Evolutionary conservation across 2,888 invertebrate genomes (phyloP).

Genomic region (Autographa pulchrina): DNA sequence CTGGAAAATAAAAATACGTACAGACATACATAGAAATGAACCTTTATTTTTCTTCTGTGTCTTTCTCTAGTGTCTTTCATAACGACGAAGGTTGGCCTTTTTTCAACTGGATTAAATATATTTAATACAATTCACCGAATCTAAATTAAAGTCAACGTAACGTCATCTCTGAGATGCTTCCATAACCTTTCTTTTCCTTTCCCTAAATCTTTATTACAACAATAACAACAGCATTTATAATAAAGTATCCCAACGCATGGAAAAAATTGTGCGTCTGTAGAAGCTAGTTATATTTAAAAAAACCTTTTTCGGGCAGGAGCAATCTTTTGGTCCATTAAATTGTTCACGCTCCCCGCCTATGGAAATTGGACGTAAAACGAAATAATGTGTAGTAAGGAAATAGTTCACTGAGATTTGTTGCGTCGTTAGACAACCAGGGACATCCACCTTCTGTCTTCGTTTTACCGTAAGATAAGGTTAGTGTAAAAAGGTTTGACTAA

Average conservation of each 20-base stretch:
- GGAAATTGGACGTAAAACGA: conserved; percentile 88
- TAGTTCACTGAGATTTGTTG: conserved; percentile 82
- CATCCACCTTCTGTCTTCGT: conserved; percentile 50
- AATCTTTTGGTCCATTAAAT: conserved; percentile 88
- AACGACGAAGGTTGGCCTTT: not conserved
- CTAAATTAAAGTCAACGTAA: not conserved
- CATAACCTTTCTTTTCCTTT: not conserved
- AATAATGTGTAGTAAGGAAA: conserved; percentile 83
- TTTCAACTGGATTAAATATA: not conserved
- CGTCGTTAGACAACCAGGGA: conserved; percentile 59
- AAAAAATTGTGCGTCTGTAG: conserved; percentile 40
- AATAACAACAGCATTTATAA: conserved; percentile 16
- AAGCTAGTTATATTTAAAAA: conserved; percentile 69
- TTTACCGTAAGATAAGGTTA: conserved; percentile 21
- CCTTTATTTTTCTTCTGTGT: too few species aligned
- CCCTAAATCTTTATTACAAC: not conserved
- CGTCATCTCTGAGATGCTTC: not conserved
- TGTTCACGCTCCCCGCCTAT: conserved; percentile 88
- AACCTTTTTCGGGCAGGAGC: conserved; percentile 80
- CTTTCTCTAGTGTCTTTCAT: too few species aligned
- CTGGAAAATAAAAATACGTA: too few species aligned
- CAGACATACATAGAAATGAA: too few species aligned
- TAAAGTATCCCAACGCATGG: conserved; percentile 45
- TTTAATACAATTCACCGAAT: not conserved
- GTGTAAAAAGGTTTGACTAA: conserved; percentile 10